Evolutionary conservation across 2,888 invertebrate species (phyloP).

Genomic region (Magallana nippona): DNA sequence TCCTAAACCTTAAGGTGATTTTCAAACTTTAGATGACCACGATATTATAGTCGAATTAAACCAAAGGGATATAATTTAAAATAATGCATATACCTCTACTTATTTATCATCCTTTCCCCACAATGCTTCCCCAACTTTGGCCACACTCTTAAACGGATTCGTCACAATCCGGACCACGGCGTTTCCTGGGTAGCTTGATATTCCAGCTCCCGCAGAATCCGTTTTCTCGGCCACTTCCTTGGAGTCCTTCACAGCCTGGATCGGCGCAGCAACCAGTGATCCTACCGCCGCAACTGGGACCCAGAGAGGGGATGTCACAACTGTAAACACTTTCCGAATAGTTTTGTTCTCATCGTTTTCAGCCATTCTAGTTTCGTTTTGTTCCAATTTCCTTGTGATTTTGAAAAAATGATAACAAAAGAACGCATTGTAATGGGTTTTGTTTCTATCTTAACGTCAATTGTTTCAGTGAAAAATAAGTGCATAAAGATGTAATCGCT

Average conservation of each 20-base stretch:
- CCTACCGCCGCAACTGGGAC: slow-evolving; percentile 50
- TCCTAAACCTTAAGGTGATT: too few species aligned
- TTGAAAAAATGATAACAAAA: neutral
- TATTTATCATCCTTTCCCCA: slow-evolving; percentile 38
- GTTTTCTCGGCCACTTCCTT: slow-evolving; percentile 38
- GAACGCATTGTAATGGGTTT: too few species aligned
- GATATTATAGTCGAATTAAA: too few species aligned
- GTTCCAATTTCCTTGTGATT: too few species aligned
- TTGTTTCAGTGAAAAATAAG: too few species aligned
- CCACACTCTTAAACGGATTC: slow-evolving; percentile 45
- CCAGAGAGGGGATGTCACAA: slow-evolving; percentile 51
- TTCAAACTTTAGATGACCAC: too few species aligned
- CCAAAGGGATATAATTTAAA: too few species aligned
- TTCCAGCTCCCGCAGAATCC: slow-evolving; percentile 43
- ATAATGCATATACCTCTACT: neutral
- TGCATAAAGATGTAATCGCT: too few species aligned
- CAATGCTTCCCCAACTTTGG: slow-evolving; percentile 48
- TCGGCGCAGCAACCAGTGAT: slow-evolving; percentile 43
- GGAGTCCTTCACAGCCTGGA: slow-evolving; percentile 43
- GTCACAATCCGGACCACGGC: slow-evolving; percentile 34
- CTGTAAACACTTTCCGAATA: slow-evolving; percentile 41
- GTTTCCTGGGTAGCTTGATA: slow-evolving; percentile 40
- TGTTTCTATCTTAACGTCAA: too few species aligned
- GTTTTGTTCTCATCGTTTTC: slow-evolving; percentile 34
- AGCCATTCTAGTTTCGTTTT: slow-evolving; percentile 32